Percentiles rank a stretch among this genome's conserved stretches.
phyloP scores from a whole-genome alignment of 2,888 invertebrate species.

The Drosophila gaucha region DNA sequence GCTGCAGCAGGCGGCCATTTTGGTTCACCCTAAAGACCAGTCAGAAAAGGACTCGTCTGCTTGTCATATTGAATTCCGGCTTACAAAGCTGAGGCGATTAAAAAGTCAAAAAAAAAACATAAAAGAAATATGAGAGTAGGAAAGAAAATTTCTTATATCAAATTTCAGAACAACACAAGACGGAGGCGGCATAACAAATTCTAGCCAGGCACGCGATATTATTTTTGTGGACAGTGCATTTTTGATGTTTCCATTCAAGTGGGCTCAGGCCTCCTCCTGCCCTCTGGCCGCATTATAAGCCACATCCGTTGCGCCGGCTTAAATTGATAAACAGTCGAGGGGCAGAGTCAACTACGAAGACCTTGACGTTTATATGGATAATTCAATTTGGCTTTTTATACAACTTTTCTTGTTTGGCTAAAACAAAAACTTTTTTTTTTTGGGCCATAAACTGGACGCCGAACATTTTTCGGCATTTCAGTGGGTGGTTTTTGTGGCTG shows the following conservation, averaged over 20 bases:
- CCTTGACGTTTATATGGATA: slow-evolving; percentile 74
- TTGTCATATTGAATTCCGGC: slow-evolving; percentile 57
- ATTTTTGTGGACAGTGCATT: slow-evolving; percentile 55
- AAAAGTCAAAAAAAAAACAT: slow-evolving; percentile 41
- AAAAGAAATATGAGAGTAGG: not conserved
- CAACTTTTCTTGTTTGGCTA: slow-evolving; percentile 29
- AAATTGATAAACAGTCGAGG: slow-evolving; percentile 76
- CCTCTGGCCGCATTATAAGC: slow-evolving; percentile 67
- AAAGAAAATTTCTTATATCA: slow-evolving; percentile 32
- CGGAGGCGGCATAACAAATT: slow-evolving; percentile 69
- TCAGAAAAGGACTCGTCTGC: slow-evolving; percentile 16
- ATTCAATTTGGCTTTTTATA: slow-evolving; percentile 74
- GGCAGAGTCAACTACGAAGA: slow-evolving; percentile 37
- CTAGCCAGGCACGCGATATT: slow-evolving; percentile 67
- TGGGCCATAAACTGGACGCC: slow-evolving; percentile 62
- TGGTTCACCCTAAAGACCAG: slow-evolving; percentile 27
- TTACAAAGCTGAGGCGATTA: slow-evolving; percentile 45
- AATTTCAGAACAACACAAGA: slow-evolving; percentile 25
- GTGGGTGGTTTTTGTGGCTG: slow-evolving; percentile 14
- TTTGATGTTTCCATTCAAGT: slow-evolving; percentile 72
- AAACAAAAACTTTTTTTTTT: slow-evolving; percentile 63
- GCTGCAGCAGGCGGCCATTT: slow-evolving; percentile 52
- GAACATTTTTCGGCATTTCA: slow-evolving; percentile 42
- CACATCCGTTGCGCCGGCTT: slow-evolving; percentile 73
- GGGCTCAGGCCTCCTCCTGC: not conserved